Evolutionary conservation across 2,888 invertebrate genomes (phyloP), one percentile per base, ranked within the genome.

Genomic region (Eupsilia transversa): DNA sequence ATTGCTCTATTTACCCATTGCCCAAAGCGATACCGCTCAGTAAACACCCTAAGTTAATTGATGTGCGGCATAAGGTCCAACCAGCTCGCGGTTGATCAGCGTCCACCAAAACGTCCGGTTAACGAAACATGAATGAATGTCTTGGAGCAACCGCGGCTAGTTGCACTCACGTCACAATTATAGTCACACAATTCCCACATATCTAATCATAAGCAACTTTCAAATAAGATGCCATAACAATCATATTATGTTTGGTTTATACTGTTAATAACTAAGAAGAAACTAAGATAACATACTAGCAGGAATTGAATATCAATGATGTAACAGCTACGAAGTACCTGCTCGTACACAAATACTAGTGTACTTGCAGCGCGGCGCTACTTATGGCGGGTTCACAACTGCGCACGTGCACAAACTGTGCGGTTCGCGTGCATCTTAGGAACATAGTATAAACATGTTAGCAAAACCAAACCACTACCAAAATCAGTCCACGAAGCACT

Each of bases 311-410:
- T n/a, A 38, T 14, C 27, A 68, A 43, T 41, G n/a, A 43, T 23
- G 38, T 54, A 27, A 64, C 38, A 69, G 33, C 74, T 70, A 80
- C 57, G 38, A 63, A 30, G 41, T 52, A 54, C n/a, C n/a, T n/a
- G n/a, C 35, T 41, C 14, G 46, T 35, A 27, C 33, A 41, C 54
- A 56, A 64, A 38, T n/a, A 30, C 33, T 3, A 14, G 64, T 61
- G 52, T 17, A 27, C 27, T n/a, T 33, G 68, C 33, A n/a, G 27
- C n/a, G 27, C 20, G 17, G 14, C 17, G 20, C 49, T 14, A 6
- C 35, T 6, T 7, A n/a, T 33, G 33, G 23, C 57, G 57, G 12
- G 59, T 2, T 23, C 59, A 23, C 59, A 20, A 30, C 23, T 59
- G 57, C 57, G 33, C 33, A 57, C 59, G 59, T 1, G 33, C 14